A percentile compares a stretch with the other conserved stretches of the same genome.
These are phyloP conservation scores for Zonitis immaculata DNA, from an alignment of 2,888 invertebrate genomes.

Conservation along the genomic window DNA sequence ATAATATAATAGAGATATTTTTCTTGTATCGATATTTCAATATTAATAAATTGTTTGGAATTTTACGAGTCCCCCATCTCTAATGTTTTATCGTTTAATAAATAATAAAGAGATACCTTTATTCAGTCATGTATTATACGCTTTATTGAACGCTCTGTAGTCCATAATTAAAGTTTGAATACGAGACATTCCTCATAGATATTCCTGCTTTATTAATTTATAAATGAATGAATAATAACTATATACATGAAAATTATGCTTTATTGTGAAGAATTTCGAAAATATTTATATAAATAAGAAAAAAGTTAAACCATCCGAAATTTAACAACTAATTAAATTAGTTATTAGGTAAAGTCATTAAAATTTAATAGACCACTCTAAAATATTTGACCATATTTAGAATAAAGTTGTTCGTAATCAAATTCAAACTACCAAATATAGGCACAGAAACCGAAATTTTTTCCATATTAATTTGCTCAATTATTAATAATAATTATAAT, in stretches of 20 bases:
- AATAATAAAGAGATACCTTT: conserved; percentile 35
- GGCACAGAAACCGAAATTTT: no score
- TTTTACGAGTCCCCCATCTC: conserved; percentile 24
- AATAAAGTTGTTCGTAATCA: not conserved
- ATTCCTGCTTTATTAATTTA: conserved; percentile 19
- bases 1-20: conserved; percentile 39
- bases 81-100: conserved; percentile 30
- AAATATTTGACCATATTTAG: not conserved
- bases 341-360: not conserved
- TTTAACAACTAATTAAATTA: no score
- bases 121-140: conserved; percentile 37
- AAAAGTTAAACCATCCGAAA: no score
- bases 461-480: conserved; percentile 21
- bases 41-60: conserved; percentile 40
- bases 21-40: conserved; percentile 42
- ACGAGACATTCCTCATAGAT: conserved; percentile 21
- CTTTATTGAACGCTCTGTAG: conserved; percentile 37
- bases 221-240: conserved; percentile 20
- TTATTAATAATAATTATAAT: conserved; percentile 30
- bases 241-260: conserved; percentile 17
- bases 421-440: no score
- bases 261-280: not conserved
- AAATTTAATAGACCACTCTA: not conserved
- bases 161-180: conserved; percentile 34
- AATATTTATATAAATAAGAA: not conserved